Base-by-base conservation (phyloP, 2,888 invertebrate genomes). In the Chaetogeoica ovagalla region DNA sequence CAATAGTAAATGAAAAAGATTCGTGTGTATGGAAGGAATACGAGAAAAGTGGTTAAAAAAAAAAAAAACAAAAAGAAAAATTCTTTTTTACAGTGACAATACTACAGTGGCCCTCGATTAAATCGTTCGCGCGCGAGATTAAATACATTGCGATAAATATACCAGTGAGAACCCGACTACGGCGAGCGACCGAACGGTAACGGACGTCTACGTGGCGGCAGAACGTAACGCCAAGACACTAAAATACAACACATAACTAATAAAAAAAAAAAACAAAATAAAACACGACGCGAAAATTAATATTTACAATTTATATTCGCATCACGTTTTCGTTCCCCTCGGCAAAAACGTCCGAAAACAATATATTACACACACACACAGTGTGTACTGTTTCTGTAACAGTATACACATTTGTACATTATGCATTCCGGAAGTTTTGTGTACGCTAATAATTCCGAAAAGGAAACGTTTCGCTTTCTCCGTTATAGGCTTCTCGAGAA, bases 331-430 rank as follows among this genome's bases (percentile, higher is more conserved):
- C 17, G 63, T 65, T 43, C 79, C 79, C 63, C 70, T 65, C 63
- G 71, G 63, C 79, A 71, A 79, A 79, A 79, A 79, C 79, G 79
- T 79, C 79, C 71, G 79, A 79, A 79, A 79, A 79, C 79, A 71
- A 79, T 79, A 79, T 79, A 79, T 79, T 79, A 77, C 69, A 52
- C 69, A 17, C 62, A 70, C 62, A 70, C 30, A 9, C 23, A 4
- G 55, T 19, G 48, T 15, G 48, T 11, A 19, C 57, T 19, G 19
- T n/a, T 19, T n/a, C 57, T 30, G 30, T 4, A 30, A 1, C 43
- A 43, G 9, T 9, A 7, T 43, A 6, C 39, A 7, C 39, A 7
- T 9, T 9, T 39, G 59, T 62, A 79, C 23, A 79, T 79, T 71
- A 71, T 79, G 71, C 79, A 63, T 71, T 71, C 71, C 79, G 71